Percentiles rank a stretch among this genome's conserved stretches.
Conservation (phyloP, 2,113 vertebrate species). For the Arothron firmamentum region DNA sequence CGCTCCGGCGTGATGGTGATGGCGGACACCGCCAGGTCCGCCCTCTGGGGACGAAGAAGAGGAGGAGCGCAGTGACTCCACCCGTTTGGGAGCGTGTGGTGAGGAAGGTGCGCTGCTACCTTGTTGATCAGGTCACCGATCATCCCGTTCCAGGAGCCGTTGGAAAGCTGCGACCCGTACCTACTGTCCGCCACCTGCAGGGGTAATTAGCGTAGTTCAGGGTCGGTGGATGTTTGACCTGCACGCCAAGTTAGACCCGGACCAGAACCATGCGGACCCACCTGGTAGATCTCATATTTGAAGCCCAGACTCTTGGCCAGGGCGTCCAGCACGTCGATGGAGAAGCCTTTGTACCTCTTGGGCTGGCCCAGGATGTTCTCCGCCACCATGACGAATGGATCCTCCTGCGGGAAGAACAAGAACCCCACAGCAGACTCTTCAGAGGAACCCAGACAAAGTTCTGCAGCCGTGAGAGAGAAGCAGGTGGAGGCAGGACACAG, state of each 20-base stretch:
- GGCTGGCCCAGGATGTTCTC: conserved; percentile 98
- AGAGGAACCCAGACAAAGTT: too few species aligned
- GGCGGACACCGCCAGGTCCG: conserved; percentile 92
- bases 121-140: conserved; percentile 98
- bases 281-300: conserved; percentile 97
- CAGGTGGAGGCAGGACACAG: too few species aligned
- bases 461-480: too few species aligned
- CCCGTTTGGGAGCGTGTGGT: neutral
- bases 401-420: conserved; percentile 78
- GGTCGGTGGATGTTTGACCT: neutral
- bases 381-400: conserved; percentile 97
- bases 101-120: conserved; percentile 60
- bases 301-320: conserved; percentile 93
- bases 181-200: conserved; percentile 85
- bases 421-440: neutral
- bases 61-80: neutral
- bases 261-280: conserved; percentile 5
- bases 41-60: conserved; percentile 74
- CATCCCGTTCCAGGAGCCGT: conserved; percentile 98
- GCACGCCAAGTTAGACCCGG: too few species aligned
- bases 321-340: conserved; percentile 93
- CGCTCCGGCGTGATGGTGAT: conserved; percentile 95
- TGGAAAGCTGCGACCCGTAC: conserved; percentile 90
- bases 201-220: neutral
- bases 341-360: conserved; percentile 96